Evolutionary conservation across 1,140 invertebrate genomes (phyloP).

Genomic region (Ceratosolen fusciceps): DNA sequence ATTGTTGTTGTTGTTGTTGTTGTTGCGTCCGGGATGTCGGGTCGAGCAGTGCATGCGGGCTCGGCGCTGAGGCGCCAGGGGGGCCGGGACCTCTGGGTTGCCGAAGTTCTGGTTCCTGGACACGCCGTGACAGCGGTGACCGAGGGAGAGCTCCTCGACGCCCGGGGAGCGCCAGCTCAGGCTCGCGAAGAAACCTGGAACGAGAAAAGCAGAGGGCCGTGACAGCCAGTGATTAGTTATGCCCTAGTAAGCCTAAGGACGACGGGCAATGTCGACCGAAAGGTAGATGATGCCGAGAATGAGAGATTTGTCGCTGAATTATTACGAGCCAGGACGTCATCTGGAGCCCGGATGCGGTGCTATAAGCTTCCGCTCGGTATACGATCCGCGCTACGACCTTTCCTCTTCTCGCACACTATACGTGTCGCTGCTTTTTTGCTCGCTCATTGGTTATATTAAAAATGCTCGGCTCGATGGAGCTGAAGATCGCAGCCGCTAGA

Average conservation of each 20-base stretch:
- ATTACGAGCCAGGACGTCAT: neutral
- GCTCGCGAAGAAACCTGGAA: constrained; percentile 67
- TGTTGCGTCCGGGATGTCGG: constrained; percentile 52
- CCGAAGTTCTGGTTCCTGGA: neutral
- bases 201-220: constrained; percentile 33
- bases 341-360: constrained; percentile 1
- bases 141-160: constrained; percentile 6
- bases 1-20: constrained; percentile 39
- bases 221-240: constrained; percentile 29
- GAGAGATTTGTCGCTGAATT: constrained; percentile 1
- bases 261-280: neutral
- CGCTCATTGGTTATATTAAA: too few species aligned
- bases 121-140: neutral
- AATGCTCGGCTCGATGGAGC: too few species aligned
- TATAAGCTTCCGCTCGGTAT: too few species aligned
- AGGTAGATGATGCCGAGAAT: constrained; percentile 23
- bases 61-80: constrained; percentile 64
- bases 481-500: too few species aligned
- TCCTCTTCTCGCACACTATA: too few species aligned
- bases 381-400: too few species aligned
- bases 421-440: too few species aligned
- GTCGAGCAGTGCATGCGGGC: constrained; percentile 63
- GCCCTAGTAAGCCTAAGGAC: neutral
- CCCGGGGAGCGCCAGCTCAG: constrained; percentile 64
- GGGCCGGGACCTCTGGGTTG: constrained; percentile 58